Conservation (phyloP, 2,888 invertebrate genomes). For the Masnerella sp. region DNA sequence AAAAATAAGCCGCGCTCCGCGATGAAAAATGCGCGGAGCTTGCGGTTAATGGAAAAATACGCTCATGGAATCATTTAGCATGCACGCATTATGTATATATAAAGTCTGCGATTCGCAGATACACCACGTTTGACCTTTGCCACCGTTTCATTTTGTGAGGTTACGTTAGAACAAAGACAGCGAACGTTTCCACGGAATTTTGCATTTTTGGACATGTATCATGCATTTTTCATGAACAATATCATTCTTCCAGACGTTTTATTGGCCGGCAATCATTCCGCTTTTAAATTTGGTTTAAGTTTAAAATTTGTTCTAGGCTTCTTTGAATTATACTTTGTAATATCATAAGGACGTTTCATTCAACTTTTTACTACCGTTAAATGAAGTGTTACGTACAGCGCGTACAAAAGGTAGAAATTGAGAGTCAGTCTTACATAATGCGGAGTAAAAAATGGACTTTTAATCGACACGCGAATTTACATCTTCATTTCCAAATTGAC, state of each 20-base stretch:
- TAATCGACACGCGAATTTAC: too few species aligned
- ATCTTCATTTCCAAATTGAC: too few species aligned
- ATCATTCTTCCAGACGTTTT: conserved; percentile 6
- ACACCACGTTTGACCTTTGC: conserved; percentile 7
- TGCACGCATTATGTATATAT: conserved; percentile 6
- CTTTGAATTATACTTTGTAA: too few species aligned
- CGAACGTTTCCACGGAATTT: conserved; percentile 16
- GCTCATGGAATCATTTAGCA: conserved; percentile 9
- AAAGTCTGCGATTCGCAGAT: conserved; percentile 13
- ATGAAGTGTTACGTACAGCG: too few species aligned
- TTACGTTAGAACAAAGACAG: conserved; percentile 27
- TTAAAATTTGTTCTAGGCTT: too few species aligned
- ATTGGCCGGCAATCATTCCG: background rate
- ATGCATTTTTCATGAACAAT: conserved; percentile 30
- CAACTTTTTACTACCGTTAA: too few species aligned
- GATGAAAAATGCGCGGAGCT: background rate
- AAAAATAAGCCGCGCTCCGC: background rate
- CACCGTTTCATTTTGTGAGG: conserved; percentile 7
- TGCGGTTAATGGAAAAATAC: conserved; percentile 4
- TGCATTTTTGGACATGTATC: conserved; percentile 9
- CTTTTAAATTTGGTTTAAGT: too few species aligned
- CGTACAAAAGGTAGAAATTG: too few species aligned
- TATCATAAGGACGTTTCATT: too few species aligned
- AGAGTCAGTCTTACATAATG: too few species aligned
- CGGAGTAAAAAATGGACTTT: too few species aligned